These are phyloP conservation scores for Ennomos fuscantarius DNA, from an alignment of 2,888 invertebrate species.

Conservation along the genomic window DNA sequence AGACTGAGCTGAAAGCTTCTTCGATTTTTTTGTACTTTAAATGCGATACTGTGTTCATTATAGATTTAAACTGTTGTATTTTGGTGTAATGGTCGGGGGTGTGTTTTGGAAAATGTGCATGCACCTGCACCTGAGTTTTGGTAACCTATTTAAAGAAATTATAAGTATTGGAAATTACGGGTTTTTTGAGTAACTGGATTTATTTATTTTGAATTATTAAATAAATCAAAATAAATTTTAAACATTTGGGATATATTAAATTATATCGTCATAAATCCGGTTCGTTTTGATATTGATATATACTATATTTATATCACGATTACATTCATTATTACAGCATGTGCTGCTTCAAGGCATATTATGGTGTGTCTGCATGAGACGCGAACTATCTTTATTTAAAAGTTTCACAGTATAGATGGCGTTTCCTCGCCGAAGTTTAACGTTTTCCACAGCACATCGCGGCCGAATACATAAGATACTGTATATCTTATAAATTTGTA, in stretches of 20 bases:
- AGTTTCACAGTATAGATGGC: not conserved
- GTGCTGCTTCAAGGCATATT: conserved; percentile 1
- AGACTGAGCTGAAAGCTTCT: conserved; percentile 12
- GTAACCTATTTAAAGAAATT: conserved; percentile 17
- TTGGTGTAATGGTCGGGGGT: conserved; percentile 73
- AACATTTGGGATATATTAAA: no score
- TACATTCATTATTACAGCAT: not conserved
- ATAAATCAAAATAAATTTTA: no score
- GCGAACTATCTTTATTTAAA: no score
- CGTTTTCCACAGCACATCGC: conserved; percentile 77
- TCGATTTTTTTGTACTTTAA: conserved; percentile 26
- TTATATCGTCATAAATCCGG: no score
- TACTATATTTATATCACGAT: no score
- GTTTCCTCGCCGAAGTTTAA: not conserved
- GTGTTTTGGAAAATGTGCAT: conserved; percentile 81
- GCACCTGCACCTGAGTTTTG: conserved; percentile 61
- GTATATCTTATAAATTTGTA: conserved; percentile 16
- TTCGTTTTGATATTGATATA: no score
- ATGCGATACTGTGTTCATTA: conserved; percentile 65
- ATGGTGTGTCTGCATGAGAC: not conserved
- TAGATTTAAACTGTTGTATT: conserved; percentile 62
- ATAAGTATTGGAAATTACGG: not conserved
- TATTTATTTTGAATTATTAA: no score
- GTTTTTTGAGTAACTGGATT: conserved; percentile 5
- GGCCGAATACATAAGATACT: conserved; percentile 55